A percentile compares a stretch with the other conserved stretches of the same genome.
phyloP scores from a whole-genome alignment of 2,888 invertebrate genomes.

The Drosophila maculinotata region DNA sequence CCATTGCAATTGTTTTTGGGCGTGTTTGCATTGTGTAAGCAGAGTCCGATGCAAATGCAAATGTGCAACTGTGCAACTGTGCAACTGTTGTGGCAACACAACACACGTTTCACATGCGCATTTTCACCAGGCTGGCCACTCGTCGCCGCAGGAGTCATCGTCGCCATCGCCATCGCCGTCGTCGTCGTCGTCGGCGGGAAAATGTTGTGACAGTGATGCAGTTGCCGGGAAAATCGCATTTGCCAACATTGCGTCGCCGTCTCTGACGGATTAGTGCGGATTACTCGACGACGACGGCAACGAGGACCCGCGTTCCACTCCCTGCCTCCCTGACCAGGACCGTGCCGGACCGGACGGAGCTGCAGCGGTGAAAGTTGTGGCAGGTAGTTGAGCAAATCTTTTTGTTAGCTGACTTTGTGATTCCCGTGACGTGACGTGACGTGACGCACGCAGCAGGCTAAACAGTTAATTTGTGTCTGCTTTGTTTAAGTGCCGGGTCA shows the following conservation, averaged over 20 bases:
- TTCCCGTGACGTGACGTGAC: constrained; percentile 28
- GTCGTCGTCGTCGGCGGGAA: no score
- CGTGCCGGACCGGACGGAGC: background rate
- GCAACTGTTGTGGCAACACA: constrained; percentile 68
- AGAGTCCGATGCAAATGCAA: constrained; percentile 55
- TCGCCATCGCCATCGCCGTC: no score
- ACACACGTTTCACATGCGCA: constrained; percentile 47
- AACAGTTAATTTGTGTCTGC: constrained; percentile 23
- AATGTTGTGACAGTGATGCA: constrained; percentile 74
- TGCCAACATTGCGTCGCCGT: constrained; percentile 69
- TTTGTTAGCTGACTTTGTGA: constrained; percentile 12
- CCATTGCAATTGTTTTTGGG: constrained; percentile 53
- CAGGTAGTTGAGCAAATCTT: constrained; percentile 61
- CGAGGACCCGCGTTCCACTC: constrained; percentile 2
- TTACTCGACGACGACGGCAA: constrained; percentile 38
- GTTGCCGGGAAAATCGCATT: constrained; percentile 77
- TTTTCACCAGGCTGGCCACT: constrained; percentile 22
- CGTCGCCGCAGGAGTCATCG: constrained; percentile 35
- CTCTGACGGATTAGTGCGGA: constrained; percentile 73
- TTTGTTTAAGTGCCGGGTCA: background rate
- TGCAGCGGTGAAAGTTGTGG: constrained; percentile 62
- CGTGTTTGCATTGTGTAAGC: constrained; percentile 30
- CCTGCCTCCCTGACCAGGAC: background rate
- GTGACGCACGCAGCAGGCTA: constrained; percentile 46
- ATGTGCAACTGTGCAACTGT: constrained; percentile 70